These are phyloP conservation scores for Zygogramma bicolorata DNA, from an alignment of 2,888 invertebrate species.

Conservation along the genomic window DNA sequence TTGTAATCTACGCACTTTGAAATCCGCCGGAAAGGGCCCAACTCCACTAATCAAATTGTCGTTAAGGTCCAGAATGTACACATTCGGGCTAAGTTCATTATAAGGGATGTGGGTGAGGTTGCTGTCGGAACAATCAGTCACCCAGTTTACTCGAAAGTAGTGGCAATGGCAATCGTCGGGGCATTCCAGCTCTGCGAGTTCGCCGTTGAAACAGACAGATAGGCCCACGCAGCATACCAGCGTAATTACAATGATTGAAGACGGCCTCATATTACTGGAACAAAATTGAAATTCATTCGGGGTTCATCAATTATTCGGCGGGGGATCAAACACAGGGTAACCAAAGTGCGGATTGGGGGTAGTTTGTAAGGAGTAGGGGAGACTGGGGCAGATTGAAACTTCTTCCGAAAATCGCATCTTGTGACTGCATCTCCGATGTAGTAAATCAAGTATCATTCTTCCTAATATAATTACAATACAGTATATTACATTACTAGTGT, in stretches of 20 bases:
- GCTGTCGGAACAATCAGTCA: slow-evolving; percentile 81
- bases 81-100: slow-evolving; percentile 77
- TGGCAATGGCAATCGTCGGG: slow-evolving; percentile 82
- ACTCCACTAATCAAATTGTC: slow-evolving; percentile 75
- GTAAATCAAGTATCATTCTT: too few relatives aligned
- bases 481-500: too few relatives aligned
- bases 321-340: neutral
- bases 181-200: slow-evolving; percentile 76
- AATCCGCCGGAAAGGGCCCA: slow-evolving; percentile 74
- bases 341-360: neutral
- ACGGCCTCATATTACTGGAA: slow-evolving; percentile 46
- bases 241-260: slow-evolving; percentile 31
- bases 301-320: slow-evolving; percentile 2
- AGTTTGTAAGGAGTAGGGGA: neutral
- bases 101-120: slow-evolving; percentile 78
- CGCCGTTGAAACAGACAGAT: slow-evolving; percentile 69
- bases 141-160: slow-evolving; percentile 82
- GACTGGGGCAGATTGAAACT: neutral
- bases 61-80: slow-evolving; percentile 79
- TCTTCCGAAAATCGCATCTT: too few relatives aligned
- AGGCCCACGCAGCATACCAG: slow-evolving; percentile 30
- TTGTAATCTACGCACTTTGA: slow-evolving; percentile 78
- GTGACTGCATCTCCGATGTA: neutral
- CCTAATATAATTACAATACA: too few relatives aligned
- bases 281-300: slow-evolving; percentile 22